Evolutionary conservation across 2,888 invertebrate species (phyloP).

Genomic region (Apamea monoglypha): DNA sequence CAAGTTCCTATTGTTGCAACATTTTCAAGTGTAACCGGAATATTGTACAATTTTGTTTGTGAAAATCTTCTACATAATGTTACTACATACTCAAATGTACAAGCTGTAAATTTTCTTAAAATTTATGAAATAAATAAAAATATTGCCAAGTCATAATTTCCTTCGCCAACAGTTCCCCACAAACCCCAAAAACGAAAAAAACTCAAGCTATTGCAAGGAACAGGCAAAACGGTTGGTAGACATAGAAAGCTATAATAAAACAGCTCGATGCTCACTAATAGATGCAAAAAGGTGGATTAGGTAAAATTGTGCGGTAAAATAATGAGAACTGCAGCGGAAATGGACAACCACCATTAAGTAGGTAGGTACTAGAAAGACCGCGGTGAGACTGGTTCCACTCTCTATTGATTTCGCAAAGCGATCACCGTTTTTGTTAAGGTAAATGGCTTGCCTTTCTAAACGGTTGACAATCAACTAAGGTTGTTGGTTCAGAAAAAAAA

Average conservation of each 20-base stretch:
- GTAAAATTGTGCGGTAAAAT: slow-evolving; percentile 73
- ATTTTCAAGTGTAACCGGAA: background rate
- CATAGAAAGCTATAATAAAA: slow-evolving; percentile 64
- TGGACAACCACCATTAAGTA: slow-evolving; percentile 61
- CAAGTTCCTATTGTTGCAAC: background rate
- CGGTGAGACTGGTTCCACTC: slow-evolving; percentile 68
- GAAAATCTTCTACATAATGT: background rate
- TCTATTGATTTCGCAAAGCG: slow-evolving; percentile 75
- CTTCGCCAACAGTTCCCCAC: background rate
- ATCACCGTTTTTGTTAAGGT: slow-evolving; percentile 67
- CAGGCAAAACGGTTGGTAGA: slow-evolving; percentile 28
- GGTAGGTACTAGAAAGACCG: slow-evolving; percentile 46
- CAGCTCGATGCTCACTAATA: slow-evolving; percentile 61
- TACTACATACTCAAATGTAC: background rate
- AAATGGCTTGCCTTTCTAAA: slow-evolving; percentile 63
- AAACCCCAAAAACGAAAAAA: background rate
- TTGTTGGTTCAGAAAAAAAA: slow-evolving; percentile 9
- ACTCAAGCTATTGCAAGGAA: background rate
- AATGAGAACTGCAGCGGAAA: slow-evolving; percentile 74
- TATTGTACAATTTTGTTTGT: no score
- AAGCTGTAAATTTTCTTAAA: background rate
- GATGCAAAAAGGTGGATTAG: slow-evolving; percentile 68
- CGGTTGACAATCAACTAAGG: slow-evolving; percentile 58
- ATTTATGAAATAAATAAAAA: background rate
- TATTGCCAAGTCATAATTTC: background rate